Percentiles rank a stretch among this genome's conserved stretches.
Conservation (phyloP, 2,113 vertebrate genomes). For the Cisticola juncidis region DNA sequence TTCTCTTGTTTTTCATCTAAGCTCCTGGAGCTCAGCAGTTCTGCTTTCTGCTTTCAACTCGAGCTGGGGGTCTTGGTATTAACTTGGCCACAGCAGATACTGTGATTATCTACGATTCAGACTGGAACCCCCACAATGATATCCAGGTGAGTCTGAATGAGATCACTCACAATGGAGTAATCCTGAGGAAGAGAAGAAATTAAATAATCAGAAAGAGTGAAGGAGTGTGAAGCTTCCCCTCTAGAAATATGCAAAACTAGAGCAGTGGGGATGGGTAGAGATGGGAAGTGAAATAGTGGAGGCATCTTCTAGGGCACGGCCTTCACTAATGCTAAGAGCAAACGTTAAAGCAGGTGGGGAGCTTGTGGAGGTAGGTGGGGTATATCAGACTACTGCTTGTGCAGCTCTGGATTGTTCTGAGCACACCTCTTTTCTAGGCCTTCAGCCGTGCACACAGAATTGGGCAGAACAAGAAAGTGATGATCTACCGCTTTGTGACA, state of each 20-base stretch:
- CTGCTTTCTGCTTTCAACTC: slow-evolving; percentile 95
- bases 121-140: slow-evolving; percentile 99
- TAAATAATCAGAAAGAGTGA: neutral
- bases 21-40: slow-evolving; percentile 97
- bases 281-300: neutral
- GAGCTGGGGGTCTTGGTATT: slow-evolving; percentile 96
- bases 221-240: neutral
- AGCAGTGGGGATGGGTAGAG: neutral
- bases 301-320: neutral
- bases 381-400: neutral
- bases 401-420: neutral
- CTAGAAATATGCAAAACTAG: neutral
- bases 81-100: slow-evolving; percentile 97
- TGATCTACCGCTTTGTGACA: slow-evolving; percentile 99
- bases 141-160: slow-evolving; percentile 86
- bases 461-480: slow-evolving; percentile 97
- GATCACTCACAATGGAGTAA: neutral
- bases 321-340: neutral
- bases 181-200: neutral
- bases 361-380: neutral
- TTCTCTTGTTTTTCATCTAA: slow-evolving; percentile 51
- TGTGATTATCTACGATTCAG: slow-evolving; percentile 97
- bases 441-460: slow-evolving; percentile 98
- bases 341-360: neutral
- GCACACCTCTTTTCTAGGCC: slow-evolving; percentile 74